Conservation (phyloP, 1,140 invertebrate genomes). For the Diachasma alloeum region DNA sequence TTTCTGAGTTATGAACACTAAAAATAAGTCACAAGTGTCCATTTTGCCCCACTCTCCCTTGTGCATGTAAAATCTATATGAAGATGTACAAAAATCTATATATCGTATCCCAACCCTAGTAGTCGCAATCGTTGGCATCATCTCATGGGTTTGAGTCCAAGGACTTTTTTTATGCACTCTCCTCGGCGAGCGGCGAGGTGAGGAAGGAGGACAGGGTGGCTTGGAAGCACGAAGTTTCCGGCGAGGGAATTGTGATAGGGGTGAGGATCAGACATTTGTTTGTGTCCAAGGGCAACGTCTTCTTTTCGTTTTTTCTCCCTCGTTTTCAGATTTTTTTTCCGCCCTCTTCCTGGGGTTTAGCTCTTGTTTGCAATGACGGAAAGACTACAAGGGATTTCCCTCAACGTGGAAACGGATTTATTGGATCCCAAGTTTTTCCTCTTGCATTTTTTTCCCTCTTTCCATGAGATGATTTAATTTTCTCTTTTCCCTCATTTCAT, state of each 20-base stretch:
- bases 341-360: background rate
- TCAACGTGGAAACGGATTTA: background rate
- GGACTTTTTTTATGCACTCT: background rate
- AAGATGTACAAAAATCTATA: background rate
- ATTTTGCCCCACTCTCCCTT: no score
- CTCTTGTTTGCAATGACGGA: background rate
- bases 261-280: background rate
- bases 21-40: no score
- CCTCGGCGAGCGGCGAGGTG: background rate
- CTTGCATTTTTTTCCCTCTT: background rate
- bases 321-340: background rate
- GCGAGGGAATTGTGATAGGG: background rate
- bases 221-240: background rate
- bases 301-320: background rate
- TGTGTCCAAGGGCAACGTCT: background rate
- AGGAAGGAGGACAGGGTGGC: background rate
- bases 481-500: no score
- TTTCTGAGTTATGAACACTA: no score
- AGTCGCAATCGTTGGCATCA: background rate
- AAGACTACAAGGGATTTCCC: background rate
- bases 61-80: no score
- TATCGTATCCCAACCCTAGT: background rate
- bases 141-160: background rate
- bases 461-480: no score
- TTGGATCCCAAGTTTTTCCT: background rate